Conservation (phyloP, 2,888 invertebrate species). For the Cylloceria caligata region DNA sequence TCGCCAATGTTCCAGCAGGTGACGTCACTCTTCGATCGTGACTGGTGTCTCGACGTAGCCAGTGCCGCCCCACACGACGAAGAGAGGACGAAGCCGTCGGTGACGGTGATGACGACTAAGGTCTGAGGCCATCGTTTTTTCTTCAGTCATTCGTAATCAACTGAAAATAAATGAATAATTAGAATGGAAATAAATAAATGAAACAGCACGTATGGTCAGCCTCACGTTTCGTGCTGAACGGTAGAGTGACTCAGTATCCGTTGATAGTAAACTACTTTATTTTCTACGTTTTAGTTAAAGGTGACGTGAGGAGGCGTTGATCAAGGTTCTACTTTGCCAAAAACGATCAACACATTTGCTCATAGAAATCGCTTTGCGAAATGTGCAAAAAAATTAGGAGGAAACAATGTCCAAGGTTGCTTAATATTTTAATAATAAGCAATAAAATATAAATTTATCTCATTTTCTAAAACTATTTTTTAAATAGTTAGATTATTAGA, state of each 20-base stretch:
- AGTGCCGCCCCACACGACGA: constrained; percentile 27
- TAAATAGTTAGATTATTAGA: too few species aligned
- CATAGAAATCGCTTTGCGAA: too few species aligned
- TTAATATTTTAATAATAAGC: too few species aligned
- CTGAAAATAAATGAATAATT: background rate
- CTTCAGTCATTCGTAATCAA: background rate
- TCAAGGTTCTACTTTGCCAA: too few species aligned
- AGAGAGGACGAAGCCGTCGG: constrained; percentile 29
- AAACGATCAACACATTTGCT: too few species aligned
- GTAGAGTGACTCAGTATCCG: constrained; percentile 1
- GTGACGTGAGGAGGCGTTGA: too few species aligned
- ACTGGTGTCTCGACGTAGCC: constrained; percentile 14
- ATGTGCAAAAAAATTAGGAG: too few species aligned
- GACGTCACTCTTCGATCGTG: constrained; percentile 41
- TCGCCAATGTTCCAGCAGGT: constrained; percentile 10
- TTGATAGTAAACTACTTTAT: too few species aligned
- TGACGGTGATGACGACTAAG: constrained; percentile 17
- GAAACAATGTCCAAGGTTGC: too few species aligned
- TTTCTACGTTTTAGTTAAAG: too few species aligned
- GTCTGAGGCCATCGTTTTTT: background rate
- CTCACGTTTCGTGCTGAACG: background rate
- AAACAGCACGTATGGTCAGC: background rate
- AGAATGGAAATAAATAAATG: background rate
- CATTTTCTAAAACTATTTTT: too few species aligned
- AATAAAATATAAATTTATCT: too few species aligned